Evolutionary conservation across 2,797 vertebrate genomes (phyloP).

Genomic region (Microctenopoma stevenorrisi): DNA sequence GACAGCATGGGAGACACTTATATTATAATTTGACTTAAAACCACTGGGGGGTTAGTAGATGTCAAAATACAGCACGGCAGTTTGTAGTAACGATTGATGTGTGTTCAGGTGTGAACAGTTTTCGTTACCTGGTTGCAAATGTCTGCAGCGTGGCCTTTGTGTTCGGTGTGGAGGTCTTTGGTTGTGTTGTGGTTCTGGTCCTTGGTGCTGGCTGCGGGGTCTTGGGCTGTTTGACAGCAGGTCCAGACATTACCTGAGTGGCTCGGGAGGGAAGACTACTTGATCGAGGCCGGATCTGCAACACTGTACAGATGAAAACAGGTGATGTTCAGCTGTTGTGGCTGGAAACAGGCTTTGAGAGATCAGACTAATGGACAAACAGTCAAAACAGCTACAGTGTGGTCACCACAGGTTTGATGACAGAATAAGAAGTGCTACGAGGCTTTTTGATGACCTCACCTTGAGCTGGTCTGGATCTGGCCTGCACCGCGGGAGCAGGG

Average conservation of each 20-base stretch:
- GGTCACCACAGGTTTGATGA: not conserved
- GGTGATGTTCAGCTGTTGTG: conserved; percentile 3
- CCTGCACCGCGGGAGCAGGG: conserved; percentile 35
- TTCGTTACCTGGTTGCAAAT: conserved; percentile 66
- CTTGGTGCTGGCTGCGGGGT: conserved; percentile 76
- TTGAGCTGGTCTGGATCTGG: conserved; percentile 62
- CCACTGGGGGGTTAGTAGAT: too few relatives aligned
- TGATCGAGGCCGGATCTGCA: conserved; percentile 75
- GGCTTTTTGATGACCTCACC: conserved; percentile 63
- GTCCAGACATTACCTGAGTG: conserved; percentile 59
- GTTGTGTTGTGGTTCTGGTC: conserved; percentile 50
- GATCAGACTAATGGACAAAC: conserved; percentile 6
- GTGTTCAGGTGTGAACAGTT: not conserved
- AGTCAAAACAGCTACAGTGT: not conserved
- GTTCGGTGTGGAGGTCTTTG: conserved; percentile 78
- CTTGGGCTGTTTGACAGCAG: conserved; percentile 60
- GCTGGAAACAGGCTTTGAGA: conserved; percentile 20
- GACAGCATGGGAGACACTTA: too few relatives aligned
- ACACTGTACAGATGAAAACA: conserved; percentile 44
- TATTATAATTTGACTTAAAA: too few relatives aligned
- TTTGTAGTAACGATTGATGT: too few relatives aligned
- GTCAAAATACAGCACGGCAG: too few relatives aligned
- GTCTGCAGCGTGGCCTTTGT: conserved; percentile 46
- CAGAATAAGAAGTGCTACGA: conserved; percentile 4
- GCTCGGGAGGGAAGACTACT: conserved; percentile 79